These are phyloP conservation scores for Danio rerio DNA, from an alignment of 2,113 vertebrate genomes.

Conservation along the genomic window GRCz12tu NC_133182.1:35226501-35227000, in stretches of 20 bases:
- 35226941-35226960: neutral
- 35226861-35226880: constrained; percentile 4
- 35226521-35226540: neutral
- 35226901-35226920: constrained; percentile 33
- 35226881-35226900: neutral
- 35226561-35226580: too few relatives aligned
- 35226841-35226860: neutral
- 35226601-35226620: constrained; percentile 52
- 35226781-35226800: constrained; percentile 7
- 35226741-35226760: neutral
- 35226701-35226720: constrained; percentile 48
- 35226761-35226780: neutral
- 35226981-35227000: constrained; percentile 15
- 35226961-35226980: neutral
- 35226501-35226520: constrained; percentile 5
- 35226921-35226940: neutral
- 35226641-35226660: constrained; percentile 27
- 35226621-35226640: constrained; percentile 38
- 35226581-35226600: constrained; percentile 48
- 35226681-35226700: constrained; percentile 48
- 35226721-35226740: constrained; percentile 3
- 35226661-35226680: constrained; percentile 25
- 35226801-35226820: constrained; percentile 1
- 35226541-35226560: too few relatives aligned
- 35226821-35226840: constrained; percentile 17